Conservation (phyloP, 2,888 invertebrate genomes). For the Dolomedes plantarius region DNA sequence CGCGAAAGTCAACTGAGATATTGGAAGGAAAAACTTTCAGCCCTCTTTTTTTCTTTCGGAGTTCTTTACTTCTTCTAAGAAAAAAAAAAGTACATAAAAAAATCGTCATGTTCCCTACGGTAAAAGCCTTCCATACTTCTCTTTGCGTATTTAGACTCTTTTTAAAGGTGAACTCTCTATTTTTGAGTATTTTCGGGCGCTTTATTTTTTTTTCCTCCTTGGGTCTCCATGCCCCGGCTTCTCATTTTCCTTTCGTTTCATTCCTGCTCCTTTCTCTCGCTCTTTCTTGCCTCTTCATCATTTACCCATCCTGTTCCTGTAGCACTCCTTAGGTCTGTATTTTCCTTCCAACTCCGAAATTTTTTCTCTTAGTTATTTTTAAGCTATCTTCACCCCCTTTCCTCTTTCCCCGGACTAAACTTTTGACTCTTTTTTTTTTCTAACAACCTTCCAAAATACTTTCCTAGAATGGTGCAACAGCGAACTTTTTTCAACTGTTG, state of each 20-base stretch:
- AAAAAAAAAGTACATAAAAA: conserved; percentile 16
- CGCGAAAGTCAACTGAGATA: conserved; percentile 64
- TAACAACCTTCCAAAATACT: conserved; percentile 53
- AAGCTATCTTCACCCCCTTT: conserved; percentile 22
- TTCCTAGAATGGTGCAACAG: conserved; percentile 34
- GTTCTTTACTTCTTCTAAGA: conserved; percentile 10
- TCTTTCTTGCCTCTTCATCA: conserved; percentile 56
- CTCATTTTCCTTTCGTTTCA: conserved; percentile 26
- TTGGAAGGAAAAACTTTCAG: conserved; percentile 64
- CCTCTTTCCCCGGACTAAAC: conserved; percentile 38
- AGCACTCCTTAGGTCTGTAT: conserved; percentile 60
- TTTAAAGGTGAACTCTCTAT: conserved; percentile 67
- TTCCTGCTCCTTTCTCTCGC: conserved; percentile 19
- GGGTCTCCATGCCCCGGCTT: conserved; percentile 19
- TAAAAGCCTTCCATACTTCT: conserved; percentile 65
- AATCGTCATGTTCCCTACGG: conserved; percentile 62
- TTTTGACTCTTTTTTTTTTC: conserved; percentile 39
- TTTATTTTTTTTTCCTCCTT: conserved; percentile 33
- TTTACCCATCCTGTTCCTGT: conserved; percentile 64
- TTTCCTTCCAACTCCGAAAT: conserved; percentile 35
- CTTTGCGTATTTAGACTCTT: conserved; percentile 62
- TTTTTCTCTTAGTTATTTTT: conserved; percentile 47
- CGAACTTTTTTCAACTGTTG: conserved; percentile 39
- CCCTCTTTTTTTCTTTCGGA: conserved; percentile 21
- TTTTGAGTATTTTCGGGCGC: conserved; percentile 64